phyloP scores from a whole-genome alignment of 1,140 invertebrate species.

The Anoplophora glabripennis region DNA sequence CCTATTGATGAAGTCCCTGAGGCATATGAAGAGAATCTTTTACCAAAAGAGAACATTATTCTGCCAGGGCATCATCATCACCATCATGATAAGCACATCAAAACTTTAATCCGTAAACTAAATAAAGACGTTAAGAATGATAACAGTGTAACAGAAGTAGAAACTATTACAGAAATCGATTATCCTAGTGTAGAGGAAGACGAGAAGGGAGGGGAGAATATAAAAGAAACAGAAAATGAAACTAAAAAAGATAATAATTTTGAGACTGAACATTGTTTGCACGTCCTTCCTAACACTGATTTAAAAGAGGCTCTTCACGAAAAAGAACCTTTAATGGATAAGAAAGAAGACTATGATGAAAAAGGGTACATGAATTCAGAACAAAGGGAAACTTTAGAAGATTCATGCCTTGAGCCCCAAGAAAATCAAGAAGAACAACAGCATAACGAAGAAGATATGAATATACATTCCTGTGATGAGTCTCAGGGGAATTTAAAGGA shows the following conservation, averaged over 20 bases:
- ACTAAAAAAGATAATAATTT: background rate
- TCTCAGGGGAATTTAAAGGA: too few species aligned
- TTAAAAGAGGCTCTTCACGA: too few species aligned
- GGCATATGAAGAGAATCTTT: background rate
- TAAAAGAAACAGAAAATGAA: background rate
- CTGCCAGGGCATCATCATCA: background rate
- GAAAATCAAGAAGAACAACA: too few species aligned
- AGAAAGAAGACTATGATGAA: too few species aligned
- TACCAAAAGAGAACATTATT: background rate
- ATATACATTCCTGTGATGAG: too few species aligned
- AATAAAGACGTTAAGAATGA: background rate
- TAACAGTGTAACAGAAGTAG: background rate
- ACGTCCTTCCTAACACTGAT: too few species aligned
- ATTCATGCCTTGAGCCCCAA: too few species aligned
- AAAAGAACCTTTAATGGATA: too few species aligned
- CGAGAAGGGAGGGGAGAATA: background rate
- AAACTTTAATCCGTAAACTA: background rate
- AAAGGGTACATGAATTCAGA: too few species aligned
- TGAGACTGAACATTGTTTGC: too few species aligned
- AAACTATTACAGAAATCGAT: background rate
- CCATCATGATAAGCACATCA: background rate
- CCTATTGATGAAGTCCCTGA: background rate
- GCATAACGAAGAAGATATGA: too few species aligned
- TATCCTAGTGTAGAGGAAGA: background rate
- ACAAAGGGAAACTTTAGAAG: too few species aligned